Evolutionary conservation across 2,113 vertebrate genomes (phyloP).

Genomic region (Galemys pyrenaicus): DNA sequence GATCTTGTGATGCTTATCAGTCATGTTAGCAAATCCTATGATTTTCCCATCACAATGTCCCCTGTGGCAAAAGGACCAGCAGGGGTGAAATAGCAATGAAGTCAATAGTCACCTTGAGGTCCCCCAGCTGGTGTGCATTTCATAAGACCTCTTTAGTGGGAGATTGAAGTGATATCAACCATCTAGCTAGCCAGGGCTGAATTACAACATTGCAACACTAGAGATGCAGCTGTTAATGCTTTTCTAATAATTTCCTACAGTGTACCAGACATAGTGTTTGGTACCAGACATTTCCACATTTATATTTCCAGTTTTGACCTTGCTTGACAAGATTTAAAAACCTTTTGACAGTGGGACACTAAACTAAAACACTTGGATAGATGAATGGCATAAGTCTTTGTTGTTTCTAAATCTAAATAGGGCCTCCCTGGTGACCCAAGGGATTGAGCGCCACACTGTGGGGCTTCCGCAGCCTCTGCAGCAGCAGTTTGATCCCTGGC

Average conservation of each 20-base stretch:
- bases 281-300: background rate
- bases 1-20: constrained; percentile 73
- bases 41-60: constrained; percentile 51
- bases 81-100: constrained; percentile 46
- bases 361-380: background rate
- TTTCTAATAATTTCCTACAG: background rate
- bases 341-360: background rate
- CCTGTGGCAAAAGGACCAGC: constrained; percentile 26
- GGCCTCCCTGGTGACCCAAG: too few relatives aligned
- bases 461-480: too few relatives aligned
- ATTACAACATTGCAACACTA: background rate
- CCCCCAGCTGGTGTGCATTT: background rate
- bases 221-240: background rate
- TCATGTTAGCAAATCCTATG: constrained; percentile 72
- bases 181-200: background rate
- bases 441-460: too few relatives aligned
- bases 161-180: constrained; percentile 35
- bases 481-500: too few relatives aligned
- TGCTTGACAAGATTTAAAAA: background rate
- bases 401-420: background rate
- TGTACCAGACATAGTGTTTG: background rate
- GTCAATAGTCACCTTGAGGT: constrained; percentile 39
- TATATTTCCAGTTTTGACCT: background rate
- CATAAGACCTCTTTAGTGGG: constrained; percentile 12
- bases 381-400: background rate